phyloP scores from a whole-genome alignment of 2,797 vertebrate genomes.

The Hafferia zeledoni region DNA sequence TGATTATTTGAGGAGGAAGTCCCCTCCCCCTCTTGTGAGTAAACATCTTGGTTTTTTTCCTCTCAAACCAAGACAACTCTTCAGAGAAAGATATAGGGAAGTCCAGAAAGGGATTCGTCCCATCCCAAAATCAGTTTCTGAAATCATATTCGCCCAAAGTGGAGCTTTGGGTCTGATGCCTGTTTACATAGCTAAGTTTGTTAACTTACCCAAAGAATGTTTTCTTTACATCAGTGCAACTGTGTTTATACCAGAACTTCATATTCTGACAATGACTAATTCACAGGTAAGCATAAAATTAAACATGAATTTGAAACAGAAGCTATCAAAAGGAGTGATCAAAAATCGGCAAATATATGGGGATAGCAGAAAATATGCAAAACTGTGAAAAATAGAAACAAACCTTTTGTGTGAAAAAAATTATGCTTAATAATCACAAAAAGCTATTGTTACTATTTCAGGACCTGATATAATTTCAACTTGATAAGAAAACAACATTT shows the following conservation, averaged over 20 bases:
- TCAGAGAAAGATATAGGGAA: neutral
- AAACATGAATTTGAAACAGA: neutral
- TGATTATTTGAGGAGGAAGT: too few species aligned
- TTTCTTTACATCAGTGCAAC: neutral
- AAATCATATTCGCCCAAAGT: neutral
- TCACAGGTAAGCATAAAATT: neutral
- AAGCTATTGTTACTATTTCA: neutral
- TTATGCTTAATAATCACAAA: neutral
- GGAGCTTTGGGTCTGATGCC: neutral
- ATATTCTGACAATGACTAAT: neutral
- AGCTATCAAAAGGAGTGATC: neutral
- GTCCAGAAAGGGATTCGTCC: neutral
- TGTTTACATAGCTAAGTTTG: neutral
- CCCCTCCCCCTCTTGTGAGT: too few species aligned
- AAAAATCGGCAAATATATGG: neutral
- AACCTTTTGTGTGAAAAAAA: neutral
- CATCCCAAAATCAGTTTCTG: neutral
- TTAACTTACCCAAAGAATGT: neutral
- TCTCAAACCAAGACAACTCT: too few species aligned
- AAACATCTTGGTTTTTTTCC: too few species aligned
- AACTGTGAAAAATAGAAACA: neutral
- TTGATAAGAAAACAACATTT: neutral
- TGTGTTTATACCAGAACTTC: neutral
- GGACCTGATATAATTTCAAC: neutral
- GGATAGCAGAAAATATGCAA: neutral